A percentile compares a stretch with the other conserved stretches of the same genome.
These are phyloP conservation scores for Zootoca vivipara DNA, from an alignment of 2,113 vertebrate genomes.

Conservation along the genomic window DNA sequence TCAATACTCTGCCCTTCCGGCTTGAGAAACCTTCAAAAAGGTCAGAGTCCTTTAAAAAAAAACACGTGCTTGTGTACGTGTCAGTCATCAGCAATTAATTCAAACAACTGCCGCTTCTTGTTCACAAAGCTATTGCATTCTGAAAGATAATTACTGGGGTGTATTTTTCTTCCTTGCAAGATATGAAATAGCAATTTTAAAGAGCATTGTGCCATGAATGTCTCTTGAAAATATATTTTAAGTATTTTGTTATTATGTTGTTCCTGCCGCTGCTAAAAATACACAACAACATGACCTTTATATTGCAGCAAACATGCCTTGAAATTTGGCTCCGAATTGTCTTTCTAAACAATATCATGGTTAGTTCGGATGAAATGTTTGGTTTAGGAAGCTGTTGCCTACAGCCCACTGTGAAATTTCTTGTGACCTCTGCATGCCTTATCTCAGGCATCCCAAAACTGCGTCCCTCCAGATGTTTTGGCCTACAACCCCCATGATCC, in stretches of 20 bases:
- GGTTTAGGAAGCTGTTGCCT: background rate
- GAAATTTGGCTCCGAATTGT: background rate
- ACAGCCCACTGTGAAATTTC: background rate
- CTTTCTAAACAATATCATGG: background rate
- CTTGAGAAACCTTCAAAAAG: conserved; percentile 7
- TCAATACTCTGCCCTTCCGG: background rate
- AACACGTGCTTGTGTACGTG: background rate
- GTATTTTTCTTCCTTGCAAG: background rate
- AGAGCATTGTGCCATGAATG: background rate
- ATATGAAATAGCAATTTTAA: background rate
- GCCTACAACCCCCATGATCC: too few species aligned
- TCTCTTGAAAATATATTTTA: background rate
- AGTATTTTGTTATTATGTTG: background rate
- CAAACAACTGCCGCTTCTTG: background rate
- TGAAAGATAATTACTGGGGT: background rate
- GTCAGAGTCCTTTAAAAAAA: background rate
- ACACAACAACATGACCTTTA: background rate
- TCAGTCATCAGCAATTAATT: conserved; percentile 10
- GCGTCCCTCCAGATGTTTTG: too few species aligned
- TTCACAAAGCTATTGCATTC: background rate
- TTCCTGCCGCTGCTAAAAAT: background rate
- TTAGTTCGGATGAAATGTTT: background rate
- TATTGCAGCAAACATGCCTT: background rate
- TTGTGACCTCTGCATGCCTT: background rate
- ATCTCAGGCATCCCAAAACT: too few species aligned